Evolutionary conservation across 2,113 vertebrate genomes (phyloP), one percentile per base, ranked within the genome.

Genomic region (Tychaedon coryphoeus): DNA sequence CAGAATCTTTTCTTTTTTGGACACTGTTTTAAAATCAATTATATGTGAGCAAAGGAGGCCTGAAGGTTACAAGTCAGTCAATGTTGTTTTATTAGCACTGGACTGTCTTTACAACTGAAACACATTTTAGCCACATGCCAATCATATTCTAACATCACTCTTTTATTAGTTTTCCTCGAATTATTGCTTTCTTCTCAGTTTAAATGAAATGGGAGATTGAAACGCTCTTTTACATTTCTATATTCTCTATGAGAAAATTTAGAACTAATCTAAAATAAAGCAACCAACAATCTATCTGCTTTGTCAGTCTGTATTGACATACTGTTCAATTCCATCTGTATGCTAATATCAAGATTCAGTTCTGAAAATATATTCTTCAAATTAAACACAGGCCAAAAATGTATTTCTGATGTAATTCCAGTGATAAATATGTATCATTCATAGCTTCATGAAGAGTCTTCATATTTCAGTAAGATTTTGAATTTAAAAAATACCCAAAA

Each of bases 181-280:
- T 97, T 97, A 96, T 95, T 97, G 84, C 86, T 96, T 98, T 96
- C 73, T 96, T 96, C 80, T 96, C 64, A 80, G 48, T 96, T 97
- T 97, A 97, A 98, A 97, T 96, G 62, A 94, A 93, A 97, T 95
- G 57, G 88, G 97, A 98, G 96, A 97, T 95, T 97, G 96, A 97
- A 97, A 97, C 92, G 65, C 82, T 93, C 69, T 90, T 97, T 97
- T 97, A 97, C 75, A 90, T 97, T 97, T 97, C 97, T 91, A 95
- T 96, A 86, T 89, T 96, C 64, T 86, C 76, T 57, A 51, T 76
- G 79, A 92, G 93, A 98, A 96, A 94, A 88, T 84, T 93, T 97
- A 95, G 88, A 97, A 92, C 82, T 95, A 90, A 97, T 96, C 71
- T 97, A 96, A 97, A 98, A 96, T 91, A 91, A 96, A 88, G 24